Conservation (phyloP, 2,888 invertebrate species). For the Pherbina coryleti region DNA sequence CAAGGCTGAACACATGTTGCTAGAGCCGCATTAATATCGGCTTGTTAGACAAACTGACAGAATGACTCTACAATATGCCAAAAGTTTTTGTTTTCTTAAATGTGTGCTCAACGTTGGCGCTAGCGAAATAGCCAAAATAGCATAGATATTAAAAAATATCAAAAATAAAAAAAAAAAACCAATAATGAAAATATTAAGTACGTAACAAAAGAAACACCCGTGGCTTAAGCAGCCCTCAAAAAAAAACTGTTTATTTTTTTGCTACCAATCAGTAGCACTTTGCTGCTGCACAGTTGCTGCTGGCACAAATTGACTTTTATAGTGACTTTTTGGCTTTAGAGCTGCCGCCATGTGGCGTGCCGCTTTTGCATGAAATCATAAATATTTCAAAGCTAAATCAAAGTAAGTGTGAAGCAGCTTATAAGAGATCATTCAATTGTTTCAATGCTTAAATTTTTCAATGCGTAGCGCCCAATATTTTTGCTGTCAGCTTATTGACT, state of each 20-base stretch:
- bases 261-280: constrained; percentile 33
- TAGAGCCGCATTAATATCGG: background rate
- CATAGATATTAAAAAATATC: background rate
- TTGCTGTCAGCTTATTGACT: background rate
- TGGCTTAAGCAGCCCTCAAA: background rate
- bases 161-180: background rate
- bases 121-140: background rate
- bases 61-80: constrained; percentile 12
- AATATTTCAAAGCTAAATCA: background rate
- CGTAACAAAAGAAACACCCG: constrained; percentile 22
- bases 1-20: background rate
- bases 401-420: background rate
- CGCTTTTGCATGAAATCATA: background rate
- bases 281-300: constrained; percentile 1
- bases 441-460: background rate
- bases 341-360: background rate
- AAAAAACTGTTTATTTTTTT: too few relatives aligned
- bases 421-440: background rate
- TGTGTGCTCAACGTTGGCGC: background rate
- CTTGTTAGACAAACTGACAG: background rate
- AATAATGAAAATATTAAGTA: background rate
- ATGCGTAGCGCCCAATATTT: background rate
- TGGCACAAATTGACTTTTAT: constrained; percentile 5
- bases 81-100: background rate
- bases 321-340: constrained; percentile 15